A percentile compares a stretch with the other conserved stretches of the same genome.
phyloP scores from a whole-genome alignment of 2,888 invertebrate species.

The Meloe dianella region DNA sequence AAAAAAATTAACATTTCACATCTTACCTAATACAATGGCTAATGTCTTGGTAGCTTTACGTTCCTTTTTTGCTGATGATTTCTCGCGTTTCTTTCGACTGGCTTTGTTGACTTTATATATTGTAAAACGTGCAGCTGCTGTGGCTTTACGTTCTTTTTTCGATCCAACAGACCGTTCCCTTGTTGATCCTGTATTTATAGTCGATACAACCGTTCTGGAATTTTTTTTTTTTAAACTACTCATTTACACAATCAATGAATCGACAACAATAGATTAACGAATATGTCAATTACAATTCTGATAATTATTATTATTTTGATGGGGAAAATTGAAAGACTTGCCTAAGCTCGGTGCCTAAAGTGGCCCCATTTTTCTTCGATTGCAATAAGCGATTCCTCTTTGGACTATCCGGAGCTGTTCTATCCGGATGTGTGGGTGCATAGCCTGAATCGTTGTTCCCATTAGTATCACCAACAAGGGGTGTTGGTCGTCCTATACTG shows the following conservation, averaged over 20 bases:
- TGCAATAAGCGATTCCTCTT: constrained; percentile 42
- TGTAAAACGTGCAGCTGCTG: constrained; percentile 79
- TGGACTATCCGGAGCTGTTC: constrained; percentile 58
- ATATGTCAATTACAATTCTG: constrained; percentile 21
- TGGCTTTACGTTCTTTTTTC: constrained; percentile 78
- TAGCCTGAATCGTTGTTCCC: constrained; percentile 87
- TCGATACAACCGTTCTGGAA: constrained; percentile 68
- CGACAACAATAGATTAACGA: constrained; percentile 8
- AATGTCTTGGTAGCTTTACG: constrained; percentile 98
- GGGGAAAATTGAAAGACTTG: constrained; percentile 38
- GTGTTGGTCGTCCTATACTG: constrained; percentile 64
- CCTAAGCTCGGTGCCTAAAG: constrained; percentile 58
- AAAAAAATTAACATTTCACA: constrained; percentile 28
- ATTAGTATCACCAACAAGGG: constrained; percentile 70
- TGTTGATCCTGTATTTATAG: constrained; percentile 56
- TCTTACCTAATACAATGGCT: constrained; percentile 95
- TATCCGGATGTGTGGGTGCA: constrained; percentile 64
- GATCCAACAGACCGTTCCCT: constrained; percentile 61
- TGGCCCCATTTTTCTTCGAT: constrained; percentile 54
- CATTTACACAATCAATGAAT: background rate
- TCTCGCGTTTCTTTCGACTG: constrained; percentile 92
- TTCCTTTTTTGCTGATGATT: constrained; percentile 92
- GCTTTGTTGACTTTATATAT: constrained; percentile 95
- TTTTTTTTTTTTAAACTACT: too few relatives aligned
- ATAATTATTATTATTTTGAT: background rate